Percentiles rank a stretch among this genome's conserved stretches.
These are phyloP conservation scores for Chromobotia macracanthus DNA, from an alignment of 2,797 vertebrate species.

Conservation along the genomic window DNA sequence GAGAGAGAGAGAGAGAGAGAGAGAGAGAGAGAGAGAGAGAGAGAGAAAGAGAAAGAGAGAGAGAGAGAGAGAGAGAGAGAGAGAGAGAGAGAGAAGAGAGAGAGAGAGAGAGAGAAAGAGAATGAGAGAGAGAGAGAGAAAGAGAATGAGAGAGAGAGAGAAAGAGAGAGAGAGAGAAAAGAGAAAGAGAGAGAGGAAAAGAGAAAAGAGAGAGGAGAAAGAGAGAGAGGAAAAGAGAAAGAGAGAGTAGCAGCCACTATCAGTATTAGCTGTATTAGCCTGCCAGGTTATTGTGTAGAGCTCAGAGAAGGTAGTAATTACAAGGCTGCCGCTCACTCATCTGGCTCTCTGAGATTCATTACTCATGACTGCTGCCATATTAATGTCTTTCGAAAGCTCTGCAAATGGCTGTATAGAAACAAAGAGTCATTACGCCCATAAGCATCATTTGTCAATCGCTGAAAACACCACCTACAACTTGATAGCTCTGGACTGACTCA, in stretches of 20 bases:
- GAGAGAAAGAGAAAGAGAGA: too few species aligned
- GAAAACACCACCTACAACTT: constrained; percentile 46
- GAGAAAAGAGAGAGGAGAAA: neutral
- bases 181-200: neutral
- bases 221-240: too few species aligned
- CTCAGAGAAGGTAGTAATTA: constrained; percentile 43
- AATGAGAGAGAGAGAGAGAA: too few species aligned
- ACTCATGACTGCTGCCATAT: constrained; percentile 34
- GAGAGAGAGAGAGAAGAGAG: too few species aligned
- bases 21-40: too few species aligned
- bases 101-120: too few species aligned
- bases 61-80: too few species aligned
- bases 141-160: too few species aligned
- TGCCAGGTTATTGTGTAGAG: constrained; percentile 23
- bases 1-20: too few species aligned
- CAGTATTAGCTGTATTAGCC: constrained; percentile 18
- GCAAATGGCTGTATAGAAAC: constrained; percentile 46
- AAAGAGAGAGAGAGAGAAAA: too few species aligned
- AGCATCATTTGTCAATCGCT: constrained; percentile 32
- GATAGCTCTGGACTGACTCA: constrained; percentile 45
- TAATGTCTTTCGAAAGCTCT: constrained; percentile 30
- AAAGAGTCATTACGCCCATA: constrained; percentile 36
- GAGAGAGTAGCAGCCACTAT: neutral
- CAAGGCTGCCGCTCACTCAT: constrained; percentile 18
- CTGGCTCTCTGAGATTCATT: constrained; percentile 38